These are phyloP conservation scores for Druon quercuslanigerum DNA, from an alignment of 1,140 invertebrate species.

Conservation along the genomic window DNA sequence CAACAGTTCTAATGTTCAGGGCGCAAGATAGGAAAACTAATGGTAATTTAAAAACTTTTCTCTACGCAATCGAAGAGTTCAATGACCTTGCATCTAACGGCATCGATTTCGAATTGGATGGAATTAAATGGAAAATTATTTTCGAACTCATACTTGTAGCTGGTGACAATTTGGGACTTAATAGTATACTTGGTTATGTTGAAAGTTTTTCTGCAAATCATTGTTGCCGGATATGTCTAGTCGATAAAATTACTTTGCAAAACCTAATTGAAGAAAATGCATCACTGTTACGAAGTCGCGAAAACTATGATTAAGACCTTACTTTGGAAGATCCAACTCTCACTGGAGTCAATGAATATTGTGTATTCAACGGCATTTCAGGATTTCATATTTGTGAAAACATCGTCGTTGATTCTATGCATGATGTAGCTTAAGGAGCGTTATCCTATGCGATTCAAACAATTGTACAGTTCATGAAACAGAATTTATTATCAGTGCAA, in stretches of 20 bases:
- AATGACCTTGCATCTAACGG: constrained; percentile 40
- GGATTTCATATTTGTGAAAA: constrained; percentile 40
- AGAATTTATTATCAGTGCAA: constrained; percentile 35
- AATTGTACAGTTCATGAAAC: constrained; percentile 5
- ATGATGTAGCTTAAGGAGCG: constrained; percentile 40
- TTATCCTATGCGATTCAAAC: constrained; percentile 24
- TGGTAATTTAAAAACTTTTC: constrained; percentile 67
- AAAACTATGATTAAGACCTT: constrained; percentile 39
- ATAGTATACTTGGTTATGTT: constrained; percentile 41
- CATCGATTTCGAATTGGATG: constrained; percentile 19
- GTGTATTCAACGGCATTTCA: constrained; percentile 37
- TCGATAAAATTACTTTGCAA: constrained; percentile 33
- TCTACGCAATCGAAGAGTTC: constrained; percentile 37
- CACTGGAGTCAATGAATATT: constrained; percentile 38
- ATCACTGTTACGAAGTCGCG: constrained; percentile 29
- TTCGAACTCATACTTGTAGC: constrained; percentile 39
- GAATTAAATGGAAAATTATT: constrained; percentile 23
- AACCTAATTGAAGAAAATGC: constrained; percentile 32
- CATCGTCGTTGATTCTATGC: constrained; percentile 35
- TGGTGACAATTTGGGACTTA: constrained; percentile 44
- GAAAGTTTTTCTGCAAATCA: constrained; percentile 39
- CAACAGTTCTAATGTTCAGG: constrained; percentile 50
- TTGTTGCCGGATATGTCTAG: constrained; percentile 42
- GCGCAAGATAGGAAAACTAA: constrained; percentile 49
- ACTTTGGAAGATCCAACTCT: neutral